Evolutionary conservation across 2,888 invertebrate genomes (phyloP), one percentile per base, ranked within the genome.

Genomic region (Lasioglossum calceatum): DNA sequence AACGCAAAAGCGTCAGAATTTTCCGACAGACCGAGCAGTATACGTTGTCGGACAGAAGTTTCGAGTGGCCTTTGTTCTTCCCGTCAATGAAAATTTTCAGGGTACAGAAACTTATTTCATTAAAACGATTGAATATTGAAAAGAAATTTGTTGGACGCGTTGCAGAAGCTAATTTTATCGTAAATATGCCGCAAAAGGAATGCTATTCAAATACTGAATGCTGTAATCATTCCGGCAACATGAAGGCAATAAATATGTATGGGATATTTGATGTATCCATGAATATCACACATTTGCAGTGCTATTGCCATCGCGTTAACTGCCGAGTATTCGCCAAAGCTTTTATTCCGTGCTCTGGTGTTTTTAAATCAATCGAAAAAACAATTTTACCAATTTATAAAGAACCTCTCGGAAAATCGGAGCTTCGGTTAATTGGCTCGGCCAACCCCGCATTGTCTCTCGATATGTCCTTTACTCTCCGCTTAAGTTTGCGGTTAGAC

Each of bases 401-500:
- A 81, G 72, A 61, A 82, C 54, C 39, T 47, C 27, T n/a, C 8
- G 16, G 54, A 5, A 67, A 42, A 73, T 79, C 74, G 80, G 80
- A 87, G 14, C 4, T 16, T 86, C 82, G 78, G 14, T 32, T 71
- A 36, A 19, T 74, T 61, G 58, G 1, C 61, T 73, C 54, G 74
- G 50, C 19, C 10, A 23, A n/a, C 2, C 4, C 44, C 4, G 44
- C 4, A 14, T 42, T 2, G 12, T 42, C 42, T 36, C 70, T 47
- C 50, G 32, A 8, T n/a, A 36, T 75, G 67, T 61, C 54, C 76
- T 79, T 14, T 19, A 32, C n/a, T 32, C 47, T 47, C 54, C 50
- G 32, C 39, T 78, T 64, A 85, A 78, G 50, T 71, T 4, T 61
- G n/a, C 4, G 12, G 58, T 12, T 10, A 58, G 0, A n/a, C 3